phyloP scores from a whole-genome alignment of 1,140 invertebrate genomes.

The Monomorium pharaonis region DNA sequence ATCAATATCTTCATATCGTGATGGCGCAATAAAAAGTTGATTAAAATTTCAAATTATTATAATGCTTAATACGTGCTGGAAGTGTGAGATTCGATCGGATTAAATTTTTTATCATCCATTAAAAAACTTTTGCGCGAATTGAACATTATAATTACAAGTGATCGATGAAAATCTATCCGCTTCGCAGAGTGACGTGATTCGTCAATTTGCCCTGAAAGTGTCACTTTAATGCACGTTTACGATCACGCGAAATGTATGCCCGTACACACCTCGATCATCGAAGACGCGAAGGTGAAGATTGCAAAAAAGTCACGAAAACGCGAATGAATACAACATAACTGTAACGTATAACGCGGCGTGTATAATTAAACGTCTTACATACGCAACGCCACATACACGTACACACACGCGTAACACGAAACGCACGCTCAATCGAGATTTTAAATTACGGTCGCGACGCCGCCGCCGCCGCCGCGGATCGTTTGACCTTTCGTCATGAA shows the following conservation, averaged over 20 bases:
- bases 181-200: background rate
- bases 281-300: background rate
- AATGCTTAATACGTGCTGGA: background rate
- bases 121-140: background rate
- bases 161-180: background rate
- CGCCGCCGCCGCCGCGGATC: background rate
- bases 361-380: background rate
- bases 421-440: slow-evolving; percentile 13
- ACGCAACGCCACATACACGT: no score
- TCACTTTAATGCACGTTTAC: background rate
- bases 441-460: slow-evolving; percentile 14
- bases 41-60: background rate
- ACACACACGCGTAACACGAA: background rate
- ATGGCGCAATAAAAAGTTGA: background rate
- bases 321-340: no score
- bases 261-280: background rate
- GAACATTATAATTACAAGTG: background rate
- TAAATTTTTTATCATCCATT: background rate
- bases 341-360: background rate
- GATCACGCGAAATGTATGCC: background rate
- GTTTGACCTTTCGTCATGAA: slow-evolving; percentile 51
- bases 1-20: background rate
- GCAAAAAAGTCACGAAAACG: no score
- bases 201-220: background rate
- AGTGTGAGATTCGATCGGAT: background rate